These are phyloP conservation scores for Stegodyphus dumicola DNA, from an alignment of 1,140 invertebrate species.

Conservation along the genomic window DNA sequence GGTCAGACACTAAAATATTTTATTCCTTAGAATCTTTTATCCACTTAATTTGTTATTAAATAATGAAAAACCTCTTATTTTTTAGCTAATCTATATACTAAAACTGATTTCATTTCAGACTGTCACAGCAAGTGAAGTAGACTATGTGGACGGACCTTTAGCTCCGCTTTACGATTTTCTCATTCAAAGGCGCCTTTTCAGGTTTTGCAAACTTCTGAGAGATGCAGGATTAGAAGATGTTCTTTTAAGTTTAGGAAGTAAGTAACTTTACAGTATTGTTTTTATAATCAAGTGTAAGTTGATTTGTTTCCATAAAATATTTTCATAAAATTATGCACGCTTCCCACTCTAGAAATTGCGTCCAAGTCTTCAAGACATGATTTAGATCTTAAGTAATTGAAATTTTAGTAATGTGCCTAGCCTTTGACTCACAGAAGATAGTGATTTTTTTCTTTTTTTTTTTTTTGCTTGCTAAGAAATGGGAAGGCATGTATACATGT, in stretches of 20 bases:
- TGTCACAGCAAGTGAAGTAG: constrained; percentile 24
- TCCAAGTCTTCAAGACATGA: no score
- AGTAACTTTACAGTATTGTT: background rate
- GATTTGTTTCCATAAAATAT: background rate
- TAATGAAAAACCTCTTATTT: background rate
- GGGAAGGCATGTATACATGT: no score
- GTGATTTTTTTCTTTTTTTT: no score
- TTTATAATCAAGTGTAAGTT: background rate
- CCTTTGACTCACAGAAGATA: no score
- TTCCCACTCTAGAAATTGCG: no score
- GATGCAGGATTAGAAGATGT: constrained; percentile 36
- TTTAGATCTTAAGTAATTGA: no score
- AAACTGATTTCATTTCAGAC: constrained; percentile 6
- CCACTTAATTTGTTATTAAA: background rate
- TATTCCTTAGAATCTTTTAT: no score
- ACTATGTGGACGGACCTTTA: constrained; percentile 47
- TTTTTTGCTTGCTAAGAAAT: no score
- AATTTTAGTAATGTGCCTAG: no score
- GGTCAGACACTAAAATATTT: no score
- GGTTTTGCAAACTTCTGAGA: constrained; percentile 45
- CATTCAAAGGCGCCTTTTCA: constrained; percentile 5
- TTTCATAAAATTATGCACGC: background rate
- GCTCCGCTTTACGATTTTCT: constrained; percentile 48
- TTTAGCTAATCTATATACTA: background rate
- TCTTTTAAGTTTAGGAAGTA: constrained; percentile 22